Conservation (phyloP, 53 echinoderm and acorn worm species). For the Actinopyga echinites region DNA sequence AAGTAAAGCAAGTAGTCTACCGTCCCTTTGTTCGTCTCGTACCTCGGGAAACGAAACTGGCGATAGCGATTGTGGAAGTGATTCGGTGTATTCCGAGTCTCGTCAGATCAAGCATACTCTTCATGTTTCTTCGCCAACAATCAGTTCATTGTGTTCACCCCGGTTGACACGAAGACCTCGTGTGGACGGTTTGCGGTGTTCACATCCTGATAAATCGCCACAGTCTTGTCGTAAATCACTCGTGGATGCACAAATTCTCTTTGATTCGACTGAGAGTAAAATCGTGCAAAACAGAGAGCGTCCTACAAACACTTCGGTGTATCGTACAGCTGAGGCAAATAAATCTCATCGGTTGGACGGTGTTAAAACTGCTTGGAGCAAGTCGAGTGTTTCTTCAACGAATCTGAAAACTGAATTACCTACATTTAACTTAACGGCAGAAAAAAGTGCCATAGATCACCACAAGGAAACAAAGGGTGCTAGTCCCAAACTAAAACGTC, state of each 20-base stretch:
- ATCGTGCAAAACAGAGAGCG: not conserved
- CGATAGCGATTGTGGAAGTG: not conserved
- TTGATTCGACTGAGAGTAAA: not conserved
- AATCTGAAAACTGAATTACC: not conserved
- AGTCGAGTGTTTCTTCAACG: not conserved
- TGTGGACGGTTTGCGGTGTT: not conserved
- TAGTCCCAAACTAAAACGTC: not conserved
- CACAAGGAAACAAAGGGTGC: not conserved
- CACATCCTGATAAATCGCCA: not conserved
- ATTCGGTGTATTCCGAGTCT: conserved; percentile 1
- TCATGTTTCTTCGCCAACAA: not conserved
- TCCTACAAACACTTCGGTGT: too few relatives aligned
- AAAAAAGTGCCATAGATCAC: not conserved
- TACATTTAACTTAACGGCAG: not conserved
- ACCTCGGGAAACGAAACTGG: not conserved
- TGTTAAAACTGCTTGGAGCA: conserved; percentile 14
- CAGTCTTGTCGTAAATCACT: not conserved
- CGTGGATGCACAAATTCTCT: not conserved
- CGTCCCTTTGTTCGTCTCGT: not conserved
- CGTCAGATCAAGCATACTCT: not conserved
- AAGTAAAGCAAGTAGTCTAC: not conserved
- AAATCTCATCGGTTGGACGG: not conserved
- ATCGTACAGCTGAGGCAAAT: too few relatives aligned
- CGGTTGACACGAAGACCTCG: not conserved
- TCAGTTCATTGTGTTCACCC: not conserved